Evolutionary conservation across 2,888 invertebrate genomes (phyloP).

Genomic region (Ennomos erosarius): DNA sequence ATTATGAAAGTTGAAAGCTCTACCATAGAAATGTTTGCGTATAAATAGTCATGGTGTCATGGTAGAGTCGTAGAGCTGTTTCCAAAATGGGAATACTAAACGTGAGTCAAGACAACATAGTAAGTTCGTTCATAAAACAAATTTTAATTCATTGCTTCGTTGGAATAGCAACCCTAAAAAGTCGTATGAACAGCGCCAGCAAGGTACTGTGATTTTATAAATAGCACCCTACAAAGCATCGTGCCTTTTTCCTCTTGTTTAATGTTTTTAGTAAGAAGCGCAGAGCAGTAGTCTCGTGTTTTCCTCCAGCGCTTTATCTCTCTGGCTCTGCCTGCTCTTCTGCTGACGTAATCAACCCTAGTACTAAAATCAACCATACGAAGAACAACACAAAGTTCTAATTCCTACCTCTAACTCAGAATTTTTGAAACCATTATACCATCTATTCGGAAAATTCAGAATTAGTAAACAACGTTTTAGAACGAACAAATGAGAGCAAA

Average conservation of each 20-base stretch:
- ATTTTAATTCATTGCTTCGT: slow-evolving; percentile 49
- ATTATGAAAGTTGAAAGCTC: too few relatives aligned
- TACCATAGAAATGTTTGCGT: too few relatives aligned
- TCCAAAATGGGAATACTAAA: not conserved
- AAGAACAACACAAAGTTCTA: slow-evolving; percentile 47
- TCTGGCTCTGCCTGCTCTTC: slow-evolving; percentile 60
- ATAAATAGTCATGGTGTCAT: too few relatives aligned
- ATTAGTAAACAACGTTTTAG: slow-evolving; percentile 70
- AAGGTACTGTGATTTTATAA: slow-evolving; percentile 44
- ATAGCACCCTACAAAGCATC: slow-evolving; percentile 50
- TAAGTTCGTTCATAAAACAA: slow-evolving; percentile 41
- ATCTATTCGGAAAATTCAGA: slow-evolving; percentile 74
- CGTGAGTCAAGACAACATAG: slow-evolving; percentile 27
- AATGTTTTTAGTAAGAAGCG: slow-evolving; percentile 52
- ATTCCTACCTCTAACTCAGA: slow-evolving; percentile 49
- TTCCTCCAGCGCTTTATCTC: slow-evolving; percentile 78
- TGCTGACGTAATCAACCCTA: slow-evolving; percentile 67
- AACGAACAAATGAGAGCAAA: slow-evolving; percentile 58
- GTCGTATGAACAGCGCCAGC: slow-evolving; percentile 46
- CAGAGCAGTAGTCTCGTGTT: slow-evolving; percentile 56
- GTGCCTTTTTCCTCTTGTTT: slow-evolving; percentile 48
- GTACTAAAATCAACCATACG: slow-evolving; percentile 62
- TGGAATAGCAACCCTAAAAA: slow-evolving; percentile 34
- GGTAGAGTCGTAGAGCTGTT: too few relatives aligned
- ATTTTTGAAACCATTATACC: slow-evolving; percentile 78